phyloP scores from a whole-genome alignment of 2,113 vertebrate genomes.

The Rhynchopsitta pachyrhyncha region DNA sequence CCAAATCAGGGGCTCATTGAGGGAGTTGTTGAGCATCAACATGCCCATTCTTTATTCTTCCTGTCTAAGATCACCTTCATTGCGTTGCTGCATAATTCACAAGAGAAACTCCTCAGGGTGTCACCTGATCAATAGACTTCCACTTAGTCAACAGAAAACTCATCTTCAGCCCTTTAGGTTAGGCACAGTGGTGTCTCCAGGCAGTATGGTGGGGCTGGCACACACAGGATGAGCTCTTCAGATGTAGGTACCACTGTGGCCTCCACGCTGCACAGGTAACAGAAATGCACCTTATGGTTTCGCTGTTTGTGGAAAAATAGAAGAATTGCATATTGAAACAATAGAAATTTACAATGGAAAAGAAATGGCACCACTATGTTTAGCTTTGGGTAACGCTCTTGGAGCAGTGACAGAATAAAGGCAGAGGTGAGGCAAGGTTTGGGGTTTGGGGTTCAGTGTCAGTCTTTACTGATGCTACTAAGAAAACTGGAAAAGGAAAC shows the following conservation, averaged over 20 bases:
- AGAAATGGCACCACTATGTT: not conserved
- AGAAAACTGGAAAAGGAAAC: not conserved
- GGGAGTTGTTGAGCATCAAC: accelerated
- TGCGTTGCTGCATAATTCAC: not conserved
- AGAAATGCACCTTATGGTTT: not conserved
- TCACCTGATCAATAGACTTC: not conserved
- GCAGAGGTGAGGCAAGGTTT: not conserved
- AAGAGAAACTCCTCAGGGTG: not conserved
- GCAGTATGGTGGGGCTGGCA: not conserved
- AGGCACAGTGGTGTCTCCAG: not conserved
- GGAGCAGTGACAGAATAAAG: not conserved
- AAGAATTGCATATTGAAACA: not conserved
- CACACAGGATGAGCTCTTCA: not conserved
- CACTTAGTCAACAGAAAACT: not conserved
- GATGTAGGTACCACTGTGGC: too few species aligned
- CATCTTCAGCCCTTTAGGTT: not conserved
- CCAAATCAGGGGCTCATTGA: not conserved
- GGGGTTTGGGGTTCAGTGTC: not conserved
- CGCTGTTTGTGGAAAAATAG: not conserved
- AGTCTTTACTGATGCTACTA: not conserved
- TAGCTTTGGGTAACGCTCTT: not conserved
- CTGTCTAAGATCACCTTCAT: not conserved
- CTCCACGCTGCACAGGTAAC: not conserved
- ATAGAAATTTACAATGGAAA: not conserved
- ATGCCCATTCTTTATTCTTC: not conserved